These are phyloP conservation scores for Eupeodes corollae DNA, from an alignment of 1,140 invertebrate species.

Conservation along the genomic window DNA sequence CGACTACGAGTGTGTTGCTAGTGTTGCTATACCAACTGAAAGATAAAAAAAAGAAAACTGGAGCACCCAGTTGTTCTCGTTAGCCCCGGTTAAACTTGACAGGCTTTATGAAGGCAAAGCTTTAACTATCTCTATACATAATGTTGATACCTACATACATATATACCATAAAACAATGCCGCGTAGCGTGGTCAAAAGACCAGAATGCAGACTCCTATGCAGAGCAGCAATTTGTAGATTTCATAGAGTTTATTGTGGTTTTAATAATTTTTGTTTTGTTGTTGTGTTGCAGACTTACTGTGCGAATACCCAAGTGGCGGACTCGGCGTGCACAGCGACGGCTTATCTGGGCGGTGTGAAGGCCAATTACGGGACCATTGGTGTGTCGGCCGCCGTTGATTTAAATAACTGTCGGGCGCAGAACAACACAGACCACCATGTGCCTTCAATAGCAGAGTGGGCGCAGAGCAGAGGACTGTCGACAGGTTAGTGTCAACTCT, in stretches of 20 bases:
- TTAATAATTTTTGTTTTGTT: not conserved
- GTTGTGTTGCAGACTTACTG: conserved; percentile 51
- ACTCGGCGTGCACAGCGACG: conserved; percentile 51
- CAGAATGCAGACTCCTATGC: not conserved
- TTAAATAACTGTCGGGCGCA: conserved; percentile 46
- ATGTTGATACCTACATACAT: too few species aligned
- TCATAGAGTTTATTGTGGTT: not conserved
- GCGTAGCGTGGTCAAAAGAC: not conserved
- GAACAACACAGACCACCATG: conserved; percentile 39
- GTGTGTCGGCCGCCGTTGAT: conserved; percentile 52
- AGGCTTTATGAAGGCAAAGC: not conserved
- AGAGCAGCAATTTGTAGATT: not conserved
- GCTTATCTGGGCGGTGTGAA: conserved; percentile 74
- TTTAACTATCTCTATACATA: not conserved
- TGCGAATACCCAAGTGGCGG: conserved; percentile 56
- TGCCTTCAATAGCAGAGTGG: conserved; percentile 58
- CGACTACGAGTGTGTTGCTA: not conserved
- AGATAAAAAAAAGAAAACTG: not conserved
- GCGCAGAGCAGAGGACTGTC: conserved; percentile 56
- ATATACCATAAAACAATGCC: not conserved
- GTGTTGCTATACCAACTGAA: not conserved
- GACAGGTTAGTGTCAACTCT: conserved; percentile 34
- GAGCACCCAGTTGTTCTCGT: not conserved
- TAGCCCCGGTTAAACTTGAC: not conserved
- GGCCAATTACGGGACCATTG: conserved; percentile 61